Base-by-base conservation (phyloP, 1,140 invertebrate genomes). In the Meloidogyne floridensis region DNA sequence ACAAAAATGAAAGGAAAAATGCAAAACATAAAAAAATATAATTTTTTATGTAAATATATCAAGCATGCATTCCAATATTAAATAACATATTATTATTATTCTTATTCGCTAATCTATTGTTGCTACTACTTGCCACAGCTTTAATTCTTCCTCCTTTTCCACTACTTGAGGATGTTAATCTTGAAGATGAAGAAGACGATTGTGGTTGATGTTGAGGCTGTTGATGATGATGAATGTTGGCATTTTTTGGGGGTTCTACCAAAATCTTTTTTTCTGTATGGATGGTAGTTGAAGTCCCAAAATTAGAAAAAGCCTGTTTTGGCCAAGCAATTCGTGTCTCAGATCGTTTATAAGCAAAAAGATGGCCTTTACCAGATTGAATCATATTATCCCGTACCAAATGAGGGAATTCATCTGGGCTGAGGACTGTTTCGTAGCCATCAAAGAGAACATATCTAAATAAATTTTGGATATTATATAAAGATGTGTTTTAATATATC, bases 251-350 rank as follows among this genome's bases (percentile, higher is more conserved):
- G n/a, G 59, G 59, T 65, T 65, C 59, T 7, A 65, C 59, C 15
- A 65, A 65, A 65, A 65, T 65, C n/a, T 65, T 65, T n/a, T 65
- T 65, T 65, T 65, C 59, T 65, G 59, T 65, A 6, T 65, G 15
- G 15, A 65, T n/a, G 4, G 59, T 65, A n/a, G 15, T 65, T 65
- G 59, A n/a, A 65, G 59, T 65, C 59, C 59, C 59, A 65, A 65
- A 65, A 65, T 71, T 79, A 32, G 72, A 51, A 51, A 84, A 56
- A 6, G 82, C 83, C n/a, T 86, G 75, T 53, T 86, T 82, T 3
- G 96, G 96, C 96, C 96, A 98, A 72, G 96, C 95, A 86, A 98
- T 97, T 92, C 97, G 97, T 15, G 95, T 95, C 89, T 96, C 96
- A 87, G 95, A 95, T 72, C 96, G 92, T 91, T 97, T 97, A 91